These are phyloP conservation scores for Anser brachyrhynchus DNA, from an alignment of 2,113 vertebrate species.

Conservation along the genomic window DNA sequence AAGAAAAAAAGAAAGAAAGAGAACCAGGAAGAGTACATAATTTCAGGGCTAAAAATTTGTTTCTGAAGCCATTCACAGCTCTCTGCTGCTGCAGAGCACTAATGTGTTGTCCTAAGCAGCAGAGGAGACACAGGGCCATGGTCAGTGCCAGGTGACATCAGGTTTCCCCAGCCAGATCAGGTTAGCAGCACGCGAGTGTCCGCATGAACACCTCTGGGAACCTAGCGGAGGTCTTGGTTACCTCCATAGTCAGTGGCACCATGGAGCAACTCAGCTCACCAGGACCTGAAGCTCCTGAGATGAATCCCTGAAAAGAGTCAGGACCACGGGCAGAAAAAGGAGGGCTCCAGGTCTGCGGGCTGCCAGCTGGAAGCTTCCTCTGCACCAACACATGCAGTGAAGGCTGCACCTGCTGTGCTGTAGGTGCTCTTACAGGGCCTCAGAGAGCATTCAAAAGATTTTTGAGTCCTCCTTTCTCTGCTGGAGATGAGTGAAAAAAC, in stretches of 20 bases:
- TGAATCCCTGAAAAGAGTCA: not conserved
- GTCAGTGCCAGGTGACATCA: not conserved
- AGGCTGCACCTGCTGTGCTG: not conserved
- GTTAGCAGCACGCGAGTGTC: not conserved
- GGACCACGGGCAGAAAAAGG: not conserved
- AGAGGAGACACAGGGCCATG: too few species aligned
- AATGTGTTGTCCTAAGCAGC: not conserved
- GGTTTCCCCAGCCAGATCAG: not conserved
- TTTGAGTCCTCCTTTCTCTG: not conserved
- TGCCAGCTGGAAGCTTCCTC: not conserved
- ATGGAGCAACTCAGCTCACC: not conserved
- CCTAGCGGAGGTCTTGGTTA: not conserved
- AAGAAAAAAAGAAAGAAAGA: accelerated
- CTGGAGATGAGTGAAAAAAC: not conserved
- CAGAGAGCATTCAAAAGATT: too few species aligned
- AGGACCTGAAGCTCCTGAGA: not conserved
- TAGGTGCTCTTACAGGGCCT: not conserved
- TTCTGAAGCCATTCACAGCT: not conserved
- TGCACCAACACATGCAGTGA: not conserved
- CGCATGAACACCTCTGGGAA: not conserved
- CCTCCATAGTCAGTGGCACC: not conserved
- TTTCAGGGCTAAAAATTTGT: not conserved
- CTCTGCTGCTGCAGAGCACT: not conserved
- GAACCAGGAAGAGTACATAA: not conserved
- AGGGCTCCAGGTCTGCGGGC: not conserved